Percentiles rank a stretch among this genome's conserved stretches.
Conservation (phyloP, 2,113 vertebrate genomes). For the Dissostichus mawsoni region DNA sequence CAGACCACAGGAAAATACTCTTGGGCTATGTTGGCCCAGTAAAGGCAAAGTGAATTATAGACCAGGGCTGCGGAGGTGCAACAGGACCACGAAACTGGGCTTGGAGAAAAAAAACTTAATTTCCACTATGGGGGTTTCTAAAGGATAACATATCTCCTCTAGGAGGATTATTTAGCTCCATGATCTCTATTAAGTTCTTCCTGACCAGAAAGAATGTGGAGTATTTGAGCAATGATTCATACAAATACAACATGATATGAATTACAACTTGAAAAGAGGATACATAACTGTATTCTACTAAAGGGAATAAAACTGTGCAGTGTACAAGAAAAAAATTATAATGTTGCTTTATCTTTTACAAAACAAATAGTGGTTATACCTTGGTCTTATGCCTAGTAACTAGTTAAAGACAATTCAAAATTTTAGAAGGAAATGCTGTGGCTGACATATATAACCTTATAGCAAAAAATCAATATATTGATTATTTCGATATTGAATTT, state of each 20-base stretch:
- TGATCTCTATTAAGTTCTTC: constrained; percentile 3
- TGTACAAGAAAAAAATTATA: no score
- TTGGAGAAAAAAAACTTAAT: constrained; percentile 13
- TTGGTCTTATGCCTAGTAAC: no score
- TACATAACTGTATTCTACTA: not conserved
- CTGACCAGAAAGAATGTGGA: not conserved
- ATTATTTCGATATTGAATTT: no score
- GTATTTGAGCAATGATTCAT: not conserved
- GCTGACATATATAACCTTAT: no score
- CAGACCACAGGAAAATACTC: constrained; percentile 66
- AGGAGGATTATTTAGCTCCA: constrained; percentile 6
- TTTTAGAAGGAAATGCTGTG: no score
- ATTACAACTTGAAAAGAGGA: not conserved
- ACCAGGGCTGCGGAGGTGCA: constrained; percentile 38
- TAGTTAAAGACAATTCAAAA: no score
- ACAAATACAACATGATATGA: not conserved
- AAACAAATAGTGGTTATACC: no score
- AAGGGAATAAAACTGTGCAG: not conserved
- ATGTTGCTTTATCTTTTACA: not conserved
- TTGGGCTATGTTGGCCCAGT: constrained; percentile 59
- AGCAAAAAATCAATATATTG: no score
- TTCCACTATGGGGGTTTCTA: constrained; percentile 9
- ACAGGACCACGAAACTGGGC: constrained; percentile 28
- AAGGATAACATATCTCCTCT: constrained; percentile 19
- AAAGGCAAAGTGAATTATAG: constrained; percentile 59